Conservation (phyloP, 2,113 vertebrate genomes). For the Pygoscelis antarcticus region DNA sequence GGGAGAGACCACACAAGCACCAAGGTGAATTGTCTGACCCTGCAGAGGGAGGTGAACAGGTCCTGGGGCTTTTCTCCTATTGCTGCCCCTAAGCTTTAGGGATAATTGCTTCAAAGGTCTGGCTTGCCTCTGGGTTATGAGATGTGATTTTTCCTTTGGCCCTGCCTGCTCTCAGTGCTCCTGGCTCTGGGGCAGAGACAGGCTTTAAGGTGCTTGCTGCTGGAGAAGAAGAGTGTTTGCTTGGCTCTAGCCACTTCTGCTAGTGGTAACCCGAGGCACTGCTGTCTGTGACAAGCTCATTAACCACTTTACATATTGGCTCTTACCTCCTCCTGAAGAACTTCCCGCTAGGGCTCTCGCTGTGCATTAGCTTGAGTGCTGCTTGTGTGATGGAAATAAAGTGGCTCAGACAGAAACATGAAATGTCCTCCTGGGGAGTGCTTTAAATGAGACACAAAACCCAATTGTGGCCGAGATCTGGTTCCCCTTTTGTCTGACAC, state of each 20-base stretch:
- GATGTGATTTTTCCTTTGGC: not conserved
- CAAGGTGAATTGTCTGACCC: not conserved
- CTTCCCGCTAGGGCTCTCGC: not conserved
- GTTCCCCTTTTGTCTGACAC: not conserved
- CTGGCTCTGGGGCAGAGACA: not conserved
- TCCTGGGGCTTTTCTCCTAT: not conserved
- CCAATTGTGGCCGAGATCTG: rapidly evolving
- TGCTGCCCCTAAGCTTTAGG: not conserved
- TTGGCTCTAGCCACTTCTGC: not conserved
- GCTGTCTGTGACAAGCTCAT: not conserved
- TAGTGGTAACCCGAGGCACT: not conserved
- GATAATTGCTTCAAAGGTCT: not conserved
- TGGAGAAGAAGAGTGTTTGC: not conserved
- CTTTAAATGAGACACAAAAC: not conserved
- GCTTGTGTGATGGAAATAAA: slow-evolving; percentile 11
- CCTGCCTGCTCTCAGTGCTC: not conserved
- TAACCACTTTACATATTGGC: not conserved
- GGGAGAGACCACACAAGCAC: not conserved
- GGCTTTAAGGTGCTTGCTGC: not conserved
- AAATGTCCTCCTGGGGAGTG: not conserved
- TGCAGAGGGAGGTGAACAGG: not conserved
- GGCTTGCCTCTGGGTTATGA: not conserved
- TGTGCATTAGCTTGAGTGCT: not conserved
- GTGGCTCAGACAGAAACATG: not conserved
- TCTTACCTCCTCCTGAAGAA: not conserved